Conservation (phyloP, 2,888 invertebrate species). For the Nemurella pictetii region DNA sequence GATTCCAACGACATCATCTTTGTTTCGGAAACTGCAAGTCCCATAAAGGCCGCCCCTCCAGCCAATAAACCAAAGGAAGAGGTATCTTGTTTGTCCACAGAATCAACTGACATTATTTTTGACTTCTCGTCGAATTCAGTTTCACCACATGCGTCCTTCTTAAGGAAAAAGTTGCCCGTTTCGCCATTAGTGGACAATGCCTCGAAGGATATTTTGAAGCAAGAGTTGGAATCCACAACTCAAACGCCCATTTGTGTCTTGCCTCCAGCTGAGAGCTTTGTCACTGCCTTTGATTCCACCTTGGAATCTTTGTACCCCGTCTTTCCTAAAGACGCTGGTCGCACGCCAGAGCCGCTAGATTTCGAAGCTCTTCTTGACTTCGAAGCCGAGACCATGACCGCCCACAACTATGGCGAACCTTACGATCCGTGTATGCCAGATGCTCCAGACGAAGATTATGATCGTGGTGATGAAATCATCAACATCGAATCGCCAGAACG, state of each 20-base stretch:
- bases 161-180: not conserved
- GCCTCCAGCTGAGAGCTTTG: not conserved
- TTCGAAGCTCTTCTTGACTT: not conserved
- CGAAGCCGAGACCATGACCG: not conserved
- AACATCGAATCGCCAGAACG: not conserved
- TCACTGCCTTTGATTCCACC: not conserved
- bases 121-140: not conserved
- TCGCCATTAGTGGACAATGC: not conserved
- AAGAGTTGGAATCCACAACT: not conserved
- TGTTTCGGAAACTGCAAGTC: not conserved
- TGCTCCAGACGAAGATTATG: not conserved
- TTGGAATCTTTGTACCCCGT: not conserved
- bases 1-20: not conserved
- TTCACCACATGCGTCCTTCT: not conserved
- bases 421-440: not conserved
- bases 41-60: not conserved
- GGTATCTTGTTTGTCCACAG: not conserved
- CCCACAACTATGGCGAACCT: not conserved
- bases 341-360: not conserved
- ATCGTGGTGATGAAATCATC: not conserved
- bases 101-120: not conserved
- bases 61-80: not conserved
- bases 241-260: not conserved
- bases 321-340: not conserved
- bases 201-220: not conserved